Base-by-base conservation (phyloP, 2,888 invertebrate genomes). In the Melanargia galathea region DNA sequence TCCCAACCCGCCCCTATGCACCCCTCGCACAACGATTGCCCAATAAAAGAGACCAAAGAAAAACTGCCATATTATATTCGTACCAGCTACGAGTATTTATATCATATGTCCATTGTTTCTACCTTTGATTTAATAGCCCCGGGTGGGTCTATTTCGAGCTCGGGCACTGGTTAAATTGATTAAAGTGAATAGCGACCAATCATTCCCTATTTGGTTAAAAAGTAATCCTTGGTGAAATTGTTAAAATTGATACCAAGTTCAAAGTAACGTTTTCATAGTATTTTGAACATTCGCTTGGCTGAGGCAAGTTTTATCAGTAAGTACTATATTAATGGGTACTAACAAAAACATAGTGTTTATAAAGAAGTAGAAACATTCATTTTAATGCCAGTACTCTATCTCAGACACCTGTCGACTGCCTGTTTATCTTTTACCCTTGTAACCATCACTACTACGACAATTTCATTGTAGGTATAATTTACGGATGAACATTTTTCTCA, bases 51-150 rank as follows among this genome's bases (percentile, higher is more conserved):
- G 86, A 86, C 83, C 82, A 87, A 88, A 85, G 77, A 84, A 86
- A 85, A 82, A 76, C 73, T 76, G 66, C 72, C 73, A 76, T 81
- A 84, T 87, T 87, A 84, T 85, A 87, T 89, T 86, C 83, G 86
- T 82, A 83, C 83, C 79, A 82, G 81, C 85, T 87, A n/a, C n/a
- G n/a, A n/a, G n/a, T n/a, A 87, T 88, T 87, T 88, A 87, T 87
- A 88, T 84, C 83, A 84, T 81, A 80, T 84, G 83, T 83, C 86
- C 89, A 89, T 90, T 89, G 89, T 90, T 85, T 80, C 81, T 78
- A 74, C 77, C 77, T 75, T 75, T 81, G 84, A 83, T 87, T 87
- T 85, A 85, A 83, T 86, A 82, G 85, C 87, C 83, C 69, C 70
- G 78, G 84, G 82, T 78, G 72, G 79, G 80, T 79, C 76, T 82